Conservation (phyloP, 2,888 invertebrate species). For the Chirona hameri region DNA sequence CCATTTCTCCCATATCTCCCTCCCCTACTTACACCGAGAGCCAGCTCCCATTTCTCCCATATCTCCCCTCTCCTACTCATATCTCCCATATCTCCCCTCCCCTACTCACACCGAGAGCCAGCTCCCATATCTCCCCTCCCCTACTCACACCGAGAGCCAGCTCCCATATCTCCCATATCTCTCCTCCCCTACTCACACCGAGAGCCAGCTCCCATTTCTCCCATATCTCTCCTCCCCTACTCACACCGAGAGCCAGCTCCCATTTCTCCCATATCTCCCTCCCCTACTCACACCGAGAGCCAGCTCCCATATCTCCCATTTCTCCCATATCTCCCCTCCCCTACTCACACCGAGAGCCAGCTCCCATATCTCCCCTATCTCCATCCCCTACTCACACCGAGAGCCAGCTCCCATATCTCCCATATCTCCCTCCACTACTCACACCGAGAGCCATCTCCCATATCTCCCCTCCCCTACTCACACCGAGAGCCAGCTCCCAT, state of each 20-base stretch:
- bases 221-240: too few relatives aligned
- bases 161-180: too few relatives aligned
- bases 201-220: constrained; percentile 93
- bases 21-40: constrained; percentile 60
- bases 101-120: constrained; percentile 66
- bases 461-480: too few relatives aligned
- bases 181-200: constrained; percentile 51
- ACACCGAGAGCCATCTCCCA: constrained; percentile 85
- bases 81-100: too few relatives aligned
- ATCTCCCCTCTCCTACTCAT: too few relatives aligned
- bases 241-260: neutral
- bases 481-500: neutral
- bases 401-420: neutral
- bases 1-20: too few relatives aligned
- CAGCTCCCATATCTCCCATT: constrained; percentile 70
- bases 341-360: constrained; percentile 69
- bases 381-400: neutral
- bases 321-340: too few relatives aligned
- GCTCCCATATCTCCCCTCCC: constrained; percentile 81
- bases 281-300: constrained; percentile 63
- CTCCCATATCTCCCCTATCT: too few relatives aligned
- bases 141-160: neutral
- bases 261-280: too few relatives aligned
- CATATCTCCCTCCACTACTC: constrained; percentile 38
- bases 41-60: constrained; percentile 94